Evolutionary conservation across 2,888 invertebrate species (phyloP).

Genomic region (Arrhopalites spinosus): DNA sequence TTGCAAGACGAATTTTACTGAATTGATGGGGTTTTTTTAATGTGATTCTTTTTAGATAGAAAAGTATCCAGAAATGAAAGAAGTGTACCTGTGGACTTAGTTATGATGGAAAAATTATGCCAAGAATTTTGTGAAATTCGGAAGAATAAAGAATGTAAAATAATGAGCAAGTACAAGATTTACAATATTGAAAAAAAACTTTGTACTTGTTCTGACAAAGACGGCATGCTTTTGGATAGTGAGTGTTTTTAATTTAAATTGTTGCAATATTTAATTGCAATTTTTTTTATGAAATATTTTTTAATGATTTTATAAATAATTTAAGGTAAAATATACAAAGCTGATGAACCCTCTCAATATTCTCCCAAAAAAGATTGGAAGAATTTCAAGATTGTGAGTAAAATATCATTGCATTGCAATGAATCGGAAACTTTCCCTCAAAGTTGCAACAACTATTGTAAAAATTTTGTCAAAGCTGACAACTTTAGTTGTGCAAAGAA

Average conservation of each 20-base stretch:
- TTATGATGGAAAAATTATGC: not conserved
- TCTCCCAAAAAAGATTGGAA: not conserved
- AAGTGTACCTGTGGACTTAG: not conserved
- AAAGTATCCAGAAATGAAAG: not conserved
- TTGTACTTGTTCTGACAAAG: not conserved
- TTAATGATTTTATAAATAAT: not conserved
- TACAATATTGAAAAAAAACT: not conserved
- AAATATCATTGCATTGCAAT: not conserved
- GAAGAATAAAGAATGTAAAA: not conserved
- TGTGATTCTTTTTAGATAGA: too few species aligned
- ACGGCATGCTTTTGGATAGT: not conserved
- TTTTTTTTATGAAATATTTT: not conserved
- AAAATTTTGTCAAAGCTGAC: not conserved
- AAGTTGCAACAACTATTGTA: not conserved
- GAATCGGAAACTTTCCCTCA: not conserved
- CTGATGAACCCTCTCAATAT: not conserved
- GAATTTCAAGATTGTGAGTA: not conserved
- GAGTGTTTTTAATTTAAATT: not conserved
- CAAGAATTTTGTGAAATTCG: not conserved
- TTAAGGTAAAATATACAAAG: conserved; percentile 4
- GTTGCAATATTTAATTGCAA: not conserved
- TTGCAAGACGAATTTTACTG: too few species aligned
- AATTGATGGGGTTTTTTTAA: too few species aligned
- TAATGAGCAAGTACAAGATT: not conserved
- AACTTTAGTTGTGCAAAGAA: not conserved